phyloP scores from a whole-genome alignment of 2,888 invertebrate genomes.

The Dynastes hyllus region DNA sequence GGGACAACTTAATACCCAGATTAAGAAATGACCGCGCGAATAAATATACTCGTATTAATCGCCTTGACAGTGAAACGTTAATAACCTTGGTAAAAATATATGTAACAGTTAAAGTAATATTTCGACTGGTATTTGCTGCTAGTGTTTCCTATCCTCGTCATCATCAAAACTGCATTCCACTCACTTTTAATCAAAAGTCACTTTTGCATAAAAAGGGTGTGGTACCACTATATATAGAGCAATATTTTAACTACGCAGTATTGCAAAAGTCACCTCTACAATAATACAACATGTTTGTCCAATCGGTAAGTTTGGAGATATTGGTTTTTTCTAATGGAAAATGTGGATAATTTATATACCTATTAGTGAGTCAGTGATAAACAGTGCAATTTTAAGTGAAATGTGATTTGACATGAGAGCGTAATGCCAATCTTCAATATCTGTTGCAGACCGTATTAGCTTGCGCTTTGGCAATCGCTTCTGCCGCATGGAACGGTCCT shows the following conservation, averaged over 20 bases:
- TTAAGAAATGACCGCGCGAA: neutral
- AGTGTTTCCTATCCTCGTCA: conserved; percentile 9
- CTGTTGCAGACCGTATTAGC: conserved; percentile 66
- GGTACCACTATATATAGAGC: conserved; percentile 66
- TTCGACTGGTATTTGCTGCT: conserved; percentile 18
- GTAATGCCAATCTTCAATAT: neutral
- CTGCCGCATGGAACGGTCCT: conserved; percentile 68
- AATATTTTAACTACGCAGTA: conserved; percentile 64
- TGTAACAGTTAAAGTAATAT: conserved; percentile 33
- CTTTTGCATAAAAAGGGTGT: conserved; percentile 65
- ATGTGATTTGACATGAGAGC: neutral
- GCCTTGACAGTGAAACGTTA: conserved; percentile 43
- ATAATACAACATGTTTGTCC: conserved; percentile 68
- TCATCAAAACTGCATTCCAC: conserved; percentile 36
- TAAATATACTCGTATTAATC: neutral
- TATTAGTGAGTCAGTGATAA: no score
- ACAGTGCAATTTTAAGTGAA: conserved; percentile 17
- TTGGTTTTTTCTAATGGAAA: neutral
- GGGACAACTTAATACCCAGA: conserved; percentile 23
- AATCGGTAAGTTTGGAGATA: conserved; percentile 66
- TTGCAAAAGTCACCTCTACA: conserved; percentile 63
- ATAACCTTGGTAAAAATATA: conserved; percentile 36
- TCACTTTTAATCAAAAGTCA: conserved; percentile 38
- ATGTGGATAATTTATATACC: neutral
- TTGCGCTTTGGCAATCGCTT: conserved; percentile 65